Conservation (phyloP, 2,113 vertebrate species). For the Dipodomys spectabilis region DNA sequence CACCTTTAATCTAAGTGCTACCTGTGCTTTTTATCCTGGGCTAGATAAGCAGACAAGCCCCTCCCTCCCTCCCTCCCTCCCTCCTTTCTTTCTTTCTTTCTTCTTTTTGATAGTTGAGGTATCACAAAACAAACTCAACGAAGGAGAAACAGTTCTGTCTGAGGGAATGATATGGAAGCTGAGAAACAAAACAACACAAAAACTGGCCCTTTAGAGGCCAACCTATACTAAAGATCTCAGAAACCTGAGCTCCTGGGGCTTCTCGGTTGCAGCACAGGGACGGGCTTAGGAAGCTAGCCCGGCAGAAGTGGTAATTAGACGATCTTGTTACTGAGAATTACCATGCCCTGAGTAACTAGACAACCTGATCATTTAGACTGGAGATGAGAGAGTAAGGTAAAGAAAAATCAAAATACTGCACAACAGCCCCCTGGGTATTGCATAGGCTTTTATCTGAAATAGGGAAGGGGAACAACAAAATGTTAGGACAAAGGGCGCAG, state of each 20-base stretch:
- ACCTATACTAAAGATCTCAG: not conserved
- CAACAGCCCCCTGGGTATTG: too few relatives aligned
- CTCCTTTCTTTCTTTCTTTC: too few relatives aligned
- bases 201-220: not conserved
- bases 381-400: not conserved
- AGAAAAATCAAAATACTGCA: not conserved
- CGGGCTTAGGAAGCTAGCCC: not conserved
- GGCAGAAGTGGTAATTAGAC: not conserved
- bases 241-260: not conserved
- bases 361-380: not conserved
- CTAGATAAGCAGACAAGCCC: rapidly evolving
- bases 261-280: not conserved
- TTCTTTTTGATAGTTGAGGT: not conserved
- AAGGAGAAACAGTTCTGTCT: not conserved
- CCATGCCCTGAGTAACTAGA: not conserved
- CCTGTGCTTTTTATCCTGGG: not conserved
- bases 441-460: too few relatives aligned
- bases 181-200: not conserved
- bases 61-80: too few relatives aligned
- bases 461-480: too few relatives aligned
- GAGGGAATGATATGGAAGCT: not conserved
- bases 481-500: too few relatives aligned
- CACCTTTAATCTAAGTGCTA: not conserved
- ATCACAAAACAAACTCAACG: not conserved
- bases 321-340: not conserved